These are phyloP conservation scores for Isurus oxyrinchus DNA, from an alignment of 2,113 vertebrate genomes.

Conservation along the genomic window DNA sequence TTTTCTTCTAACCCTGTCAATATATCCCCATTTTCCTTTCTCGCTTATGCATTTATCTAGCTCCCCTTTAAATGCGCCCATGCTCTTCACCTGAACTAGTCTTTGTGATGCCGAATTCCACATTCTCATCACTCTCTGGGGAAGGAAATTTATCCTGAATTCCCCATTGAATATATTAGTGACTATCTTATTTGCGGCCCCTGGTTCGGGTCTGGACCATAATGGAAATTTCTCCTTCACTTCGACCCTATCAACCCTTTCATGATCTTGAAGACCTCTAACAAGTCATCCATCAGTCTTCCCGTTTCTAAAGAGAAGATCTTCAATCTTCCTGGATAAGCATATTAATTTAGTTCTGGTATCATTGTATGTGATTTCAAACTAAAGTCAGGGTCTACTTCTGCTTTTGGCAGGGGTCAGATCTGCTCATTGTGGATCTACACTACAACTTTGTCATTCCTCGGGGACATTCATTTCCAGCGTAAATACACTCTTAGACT, in stretches of 20 bases:
- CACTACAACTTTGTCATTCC: neutral
- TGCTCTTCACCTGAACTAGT: neutral
- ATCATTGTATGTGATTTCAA: neutral
- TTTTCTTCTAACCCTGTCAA: neutral
- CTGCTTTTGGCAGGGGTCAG: neutral
- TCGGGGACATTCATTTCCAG: neutral
- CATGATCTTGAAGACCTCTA: neutral
- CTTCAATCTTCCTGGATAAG: neutral
- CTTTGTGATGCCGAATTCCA: neutral
- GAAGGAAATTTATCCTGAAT: neutral
- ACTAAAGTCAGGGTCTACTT: neutral
- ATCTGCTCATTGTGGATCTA: neutral
- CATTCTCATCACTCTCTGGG: neutral
- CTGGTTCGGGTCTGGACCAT: neutral
- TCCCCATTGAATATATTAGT: neutral
- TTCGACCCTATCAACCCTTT: neutral
- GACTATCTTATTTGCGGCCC: neutral
- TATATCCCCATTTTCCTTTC: neutral
- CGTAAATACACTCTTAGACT: neutral
- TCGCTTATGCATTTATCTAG: neutral
- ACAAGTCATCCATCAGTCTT: neutral
- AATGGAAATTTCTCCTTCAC: neutral
- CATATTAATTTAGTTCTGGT: neutral
- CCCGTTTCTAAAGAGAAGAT: neutral
- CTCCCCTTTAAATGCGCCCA: neutral